Evolutionary conservation across 2,888 invertebrate genomes (phyloP), one percentile per base, ranked within the genome.

Genomic region (Neocrepidodera transversa): DNA sequence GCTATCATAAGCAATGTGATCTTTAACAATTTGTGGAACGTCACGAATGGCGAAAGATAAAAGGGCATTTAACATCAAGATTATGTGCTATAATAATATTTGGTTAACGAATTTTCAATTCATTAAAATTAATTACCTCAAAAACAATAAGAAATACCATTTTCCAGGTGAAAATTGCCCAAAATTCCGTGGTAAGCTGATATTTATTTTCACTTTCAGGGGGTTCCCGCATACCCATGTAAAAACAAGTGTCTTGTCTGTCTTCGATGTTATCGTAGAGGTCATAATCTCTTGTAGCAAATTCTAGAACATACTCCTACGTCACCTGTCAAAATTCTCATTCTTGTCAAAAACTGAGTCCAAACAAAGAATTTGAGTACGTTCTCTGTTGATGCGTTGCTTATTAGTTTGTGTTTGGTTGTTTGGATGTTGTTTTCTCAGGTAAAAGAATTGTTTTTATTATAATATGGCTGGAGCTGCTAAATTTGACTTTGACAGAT

Each of bases 121-220:
- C 28, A 2, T 28, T 2, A 8, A 8, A 28, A 23, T 23, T 2
- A 11, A 36, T 36, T 23, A 86, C 86, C 82, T 86, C 85, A 79
- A 87, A 88, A 10, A 85, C 76, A 35, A 86, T 79, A 20, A 87
- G 83, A 73, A 86, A 85, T 1, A 82, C 81, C 20, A 87, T 78
- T 68, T 84, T 75, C 23, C 83, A 82, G 0, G 84, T 82, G 62
- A 86, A 71, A 20, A 86, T 77, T 63, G 82, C 82, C 85, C 86
- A 88, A 76, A 82, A 85, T 30, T 79, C 75, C 23, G 77, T 69
- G 2, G 81, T 82, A 32, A 80, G 71, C 17, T 72, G 60, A 63
- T 82, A 82, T 42, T 75, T 69, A 1, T 73, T 8, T 10, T 63
- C 60, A 57, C 71, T 66, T 32, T 53, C 60, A 1, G 72, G 74